Conservation (phyloP, 2,888 invertebrate species). For the Drosophila lutescens region DNA sequence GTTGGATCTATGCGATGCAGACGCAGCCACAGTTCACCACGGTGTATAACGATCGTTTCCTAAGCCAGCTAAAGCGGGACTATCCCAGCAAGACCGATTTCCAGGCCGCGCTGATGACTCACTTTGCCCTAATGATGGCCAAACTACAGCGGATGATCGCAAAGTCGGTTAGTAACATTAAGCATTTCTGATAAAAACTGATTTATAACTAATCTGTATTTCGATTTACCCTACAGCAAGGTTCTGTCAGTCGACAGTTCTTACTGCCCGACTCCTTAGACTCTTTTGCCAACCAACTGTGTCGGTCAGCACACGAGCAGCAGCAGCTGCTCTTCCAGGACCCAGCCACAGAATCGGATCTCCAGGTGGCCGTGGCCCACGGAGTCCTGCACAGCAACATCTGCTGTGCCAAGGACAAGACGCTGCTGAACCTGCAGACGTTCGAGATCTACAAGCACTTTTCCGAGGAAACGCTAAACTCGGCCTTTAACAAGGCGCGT, state of each 20-base stretch:
- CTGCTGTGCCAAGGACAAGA: conserved; percentile 87
- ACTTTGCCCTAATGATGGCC: conserved; percentile 81
- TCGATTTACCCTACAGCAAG: conserved; percentile 15
- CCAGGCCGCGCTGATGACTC: conserved; percentile 76
- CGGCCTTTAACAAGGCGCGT: conserved; percentile 87
- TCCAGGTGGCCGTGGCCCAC: conserved; percentile 72
- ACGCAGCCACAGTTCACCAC: conserved; percentile 85
- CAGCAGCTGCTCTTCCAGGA: conserved; percentile 71
- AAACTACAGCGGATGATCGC: conserved; percentile 77
- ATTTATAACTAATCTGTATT: background rate
- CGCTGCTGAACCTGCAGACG: conserved; percentile 88
- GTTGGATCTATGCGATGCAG: conserved; percentile 87
- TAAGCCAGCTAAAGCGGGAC: conserved; percentile 79
- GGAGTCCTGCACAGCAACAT: conserved; percentile 88
- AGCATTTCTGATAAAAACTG: too few species aligned
- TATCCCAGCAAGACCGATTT: conserved; percentile 77
- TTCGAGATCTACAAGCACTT: conserved; percentile 90
- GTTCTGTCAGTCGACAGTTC: conserved; percentile 48
- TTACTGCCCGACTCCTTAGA: conserved; percentile 81
- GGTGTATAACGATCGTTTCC: conserved; percentile 84
- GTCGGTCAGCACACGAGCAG: conserved; percentile 61
- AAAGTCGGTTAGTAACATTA: conserved; percentile 49
- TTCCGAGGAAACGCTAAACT: conserved; percentile 87
- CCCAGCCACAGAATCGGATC: conserved; percentile 71
- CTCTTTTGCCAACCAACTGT: conserved; percentile 75